phyloP scores from a whole-genome alignment of 2,797 vertebrate species.

The Melanotaenia boesemani region DNA sequence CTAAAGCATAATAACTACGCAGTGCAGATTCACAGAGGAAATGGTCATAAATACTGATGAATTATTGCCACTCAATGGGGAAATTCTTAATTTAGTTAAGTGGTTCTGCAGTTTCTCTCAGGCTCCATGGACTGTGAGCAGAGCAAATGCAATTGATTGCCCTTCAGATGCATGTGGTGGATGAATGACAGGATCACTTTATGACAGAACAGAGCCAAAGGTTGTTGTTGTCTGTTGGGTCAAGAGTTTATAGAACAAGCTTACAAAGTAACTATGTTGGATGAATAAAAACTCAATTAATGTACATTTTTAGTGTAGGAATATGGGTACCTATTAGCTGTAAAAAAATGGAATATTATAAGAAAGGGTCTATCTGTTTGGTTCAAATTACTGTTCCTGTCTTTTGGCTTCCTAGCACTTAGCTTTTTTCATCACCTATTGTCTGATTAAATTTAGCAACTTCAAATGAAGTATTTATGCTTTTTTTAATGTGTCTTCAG shows the following conservation, averaged over 20 bases:
- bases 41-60: slow-evolving; percentile 43
- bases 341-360: background rate
- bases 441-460: background rate
- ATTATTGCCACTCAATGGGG: slow-evolving; percentile 49
- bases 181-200: slow-evolving; percentile 12
- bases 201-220: slow-evolving; percentile 18
- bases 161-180: slow-evolving; percentile 42
- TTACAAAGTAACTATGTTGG: slow-evolving; percentile 5
- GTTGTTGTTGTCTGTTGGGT: slow-evolving; percentile 7
- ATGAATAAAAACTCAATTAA: slow-evolving; percentile 1
- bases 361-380: too few species aligned
- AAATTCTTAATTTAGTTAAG: slow-evolving; percentile 70
- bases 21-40: slow-evolving; percentile 13
- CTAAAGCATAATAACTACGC: slow-evolving; percentile 10
- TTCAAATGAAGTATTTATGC: slow-evolving; percentile 16
- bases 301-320: slow-evolving; percentile 1
- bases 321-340: background rate
- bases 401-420: background rate
- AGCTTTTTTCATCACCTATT: slow-evolving; percentile 1
- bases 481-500: slow-evolving; percentile 73
- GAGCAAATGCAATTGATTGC: slow-evolving; percentile 56
- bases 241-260: background rate
- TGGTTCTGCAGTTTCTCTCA: slow-evolving; percentile 46
- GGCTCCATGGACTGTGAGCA: slow-evolving; percentile 34
- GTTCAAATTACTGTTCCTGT: background rate